Percentiles rank a stretch among this genome's conserved stretches.
These are phyloP conservation scores for Macrostomum cliftonense DNA, from an alignment of 2,888 invertebrate genomes.

Conservation along the genomic window DNA sequence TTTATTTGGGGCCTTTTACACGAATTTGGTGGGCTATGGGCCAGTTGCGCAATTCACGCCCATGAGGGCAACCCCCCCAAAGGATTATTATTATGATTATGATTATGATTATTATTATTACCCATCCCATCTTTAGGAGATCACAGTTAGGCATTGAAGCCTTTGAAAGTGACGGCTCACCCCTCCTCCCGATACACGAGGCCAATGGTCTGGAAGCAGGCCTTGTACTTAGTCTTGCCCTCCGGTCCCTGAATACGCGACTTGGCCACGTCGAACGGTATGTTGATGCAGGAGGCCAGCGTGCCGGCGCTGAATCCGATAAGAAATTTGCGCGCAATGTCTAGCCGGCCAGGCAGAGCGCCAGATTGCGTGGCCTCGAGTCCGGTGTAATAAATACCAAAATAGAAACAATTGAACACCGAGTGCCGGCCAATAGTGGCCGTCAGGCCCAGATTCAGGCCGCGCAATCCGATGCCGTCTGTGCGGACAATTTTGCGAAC, in stretches of 20 bases:
- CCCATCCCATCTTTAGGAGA: no score
- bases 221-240: constrained; percentile 56
- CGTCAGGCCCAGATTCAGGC: constrained; percentile 66
- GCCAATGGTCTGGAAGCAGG: constrained; percentile 53
- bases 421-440: constrained; percentile 75
- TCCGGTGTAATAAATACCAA: constrained; percentile 67
- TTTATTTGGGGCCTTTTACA: no score
- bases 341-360: constrained; percentile 13
- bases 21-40: no score
- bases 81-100: no score
- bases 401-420: constrained; percentile 76
- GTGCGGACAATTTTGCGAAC: constrained; percentile 57
- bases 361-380: no score
- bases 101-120: no score
- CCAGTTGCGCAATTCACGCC: no score
- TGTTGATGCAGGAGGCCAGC: constrained; percentile 65
- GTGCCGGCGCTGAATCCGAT: constrained; percentile 73
- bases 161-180: no score
- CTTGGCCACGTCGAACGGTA: constrained; percentile 88
- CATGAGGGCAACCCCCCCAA: no score
- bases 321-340: constrained; percentile 40
- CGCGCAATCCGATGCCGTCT: constrained; percentile 57
- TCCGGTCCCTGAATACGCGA: constrained; percentile 83
- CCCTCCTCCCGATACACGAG: constrained; percentile 71
- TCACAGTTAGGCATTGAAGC: no score